A percentile compares a stretch with the other conserved stretches of the same genome.
Conservation (phyloP, 2,797 vertebrate species). For the Pantherophis alleghaniensis region DNA sequence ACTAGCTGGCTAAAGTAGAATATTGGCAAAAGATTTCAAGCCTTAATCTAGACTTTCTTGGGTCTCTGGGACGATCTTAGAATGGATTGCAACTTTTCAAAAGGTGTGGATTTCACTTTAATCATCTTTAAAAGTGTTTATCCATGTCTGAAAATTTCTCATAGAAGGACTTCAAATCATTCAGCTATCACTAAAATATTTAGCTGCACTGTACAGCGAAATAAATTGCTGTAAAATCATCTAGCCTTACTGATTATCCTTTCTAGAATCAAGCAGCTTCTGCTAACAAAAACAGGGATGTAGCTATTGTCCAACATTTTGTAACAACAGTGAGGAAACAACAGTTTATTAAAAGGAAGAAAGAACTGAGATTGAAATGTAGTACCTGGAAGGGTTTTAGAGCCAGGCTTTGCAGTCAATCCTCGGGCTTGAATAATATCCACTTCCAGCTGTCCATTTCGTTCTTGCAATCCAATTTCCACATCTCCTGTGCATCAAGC, state of each 20-base stretch:
- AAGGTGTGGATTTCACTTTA: background rate
- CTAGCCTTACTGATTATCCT: background rate
- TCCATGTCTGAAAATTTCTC: background rate
- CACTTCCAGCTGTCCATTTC: conserved; percentile 94
- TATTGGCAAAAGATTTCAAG: background rate
- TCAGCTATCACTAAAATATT: background rate
- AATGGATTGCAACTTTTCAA: background rate
- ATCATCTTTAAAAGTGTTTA: background rate
- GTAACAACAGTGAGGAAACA: conserved; percentile 15
- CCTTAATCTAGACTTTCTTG: background rate
- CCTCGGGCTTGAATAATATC: conserved; percentile 96
- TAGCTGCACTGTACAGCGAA: background rate
- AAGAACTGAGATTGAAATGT: conserved; percentile 12
- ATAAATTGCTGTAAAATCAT: background rate
- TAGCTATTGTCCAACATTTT: background rate
- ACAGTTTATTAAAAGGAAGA: background rate
- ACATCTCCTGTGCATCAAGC: conserved; percentile 82
- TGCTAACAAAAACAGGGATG: fast-evolving
- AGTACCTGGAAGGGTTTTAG: conserved; percentile 92
- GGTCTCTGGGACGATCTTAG: background rate
- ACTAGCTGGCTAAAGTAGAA: background rate
- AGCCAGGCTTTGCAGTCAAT: conserved; percentile 92
- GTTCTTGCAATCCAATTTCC: conserved; percentile 92
- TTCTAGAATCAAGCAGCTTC: background rate
- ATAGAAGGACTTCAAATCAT: no score